Evolutionary conservation across 2,888 invertebrate genomes (phyloP).

Genomic region (Nomada fucata): DNA sequence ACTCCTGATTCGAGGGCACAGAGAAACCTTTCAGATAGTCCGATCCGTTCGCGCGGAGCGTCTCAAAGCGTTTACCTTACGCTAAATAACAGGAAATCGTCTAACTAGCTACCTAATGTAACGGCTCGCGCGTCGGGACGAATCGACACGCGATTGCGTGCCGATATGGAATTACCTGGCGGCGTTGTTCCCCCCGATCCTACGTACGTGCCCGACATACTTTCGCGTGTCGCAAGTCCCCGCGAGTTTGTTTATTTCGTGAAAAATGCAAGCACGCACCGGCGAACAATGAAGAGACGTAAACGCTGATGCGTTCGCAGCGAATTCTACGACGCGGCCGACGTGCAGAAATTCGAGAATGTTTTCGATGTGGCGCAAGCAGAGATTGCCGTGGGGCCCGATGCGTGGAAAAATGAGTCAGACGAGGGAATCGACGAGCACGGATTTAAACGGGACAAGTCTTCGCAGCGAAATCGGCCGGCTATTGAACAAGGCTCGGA

Average conservation of each 20-base stretch:
- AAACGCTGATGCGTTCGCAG: conserved; percentile 42
- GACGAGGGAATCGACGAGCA: conserved; percentile 15
- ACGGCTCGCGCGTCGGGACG: not conserved
- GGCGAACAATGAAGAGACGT: conserved; percentile 5
- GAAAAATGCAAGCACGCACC: conserved; percentile 17
- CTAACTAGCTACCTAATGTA: too few species aligned
- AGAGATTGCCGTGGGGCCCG: not conserved
- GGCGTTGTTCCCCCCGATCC: conserved; percentile 1
- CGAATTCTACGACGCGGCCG: conserved; percentile 41
- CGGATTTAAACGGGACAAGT: not conserved
- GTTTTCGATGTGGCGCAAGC: conserved; percentile 26
- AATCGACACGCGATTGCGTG: conserved; percentile 28
- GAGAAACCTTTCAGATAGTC: conserved; percentile 73
- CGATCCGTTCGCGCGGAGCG: conserved; percentile 63
- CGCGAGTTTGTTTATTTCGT: conserved; percentile 45
- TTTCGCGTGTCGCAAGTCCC: conserved; percentile 55
- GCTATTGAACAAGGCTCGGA: not conserved
- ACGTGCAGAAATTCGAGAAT: too few species aligned
- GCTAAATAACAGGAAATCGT: too few species aligned
- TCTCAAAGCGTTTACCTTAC: conserved; percentile 59
- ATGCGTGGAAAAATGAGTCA: conserved; percentile 8
- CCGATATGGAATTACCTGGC: conserved; percentile 53
- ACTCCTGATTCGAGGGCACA: conserved; percentile 80
- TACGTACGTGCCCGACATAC: conserved; percentile 42
- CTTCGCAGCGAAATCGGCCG: not conserved